Conservation (phyloP, 2,888 invertebrate genomes). For the Dryobota labecula region DNA sequence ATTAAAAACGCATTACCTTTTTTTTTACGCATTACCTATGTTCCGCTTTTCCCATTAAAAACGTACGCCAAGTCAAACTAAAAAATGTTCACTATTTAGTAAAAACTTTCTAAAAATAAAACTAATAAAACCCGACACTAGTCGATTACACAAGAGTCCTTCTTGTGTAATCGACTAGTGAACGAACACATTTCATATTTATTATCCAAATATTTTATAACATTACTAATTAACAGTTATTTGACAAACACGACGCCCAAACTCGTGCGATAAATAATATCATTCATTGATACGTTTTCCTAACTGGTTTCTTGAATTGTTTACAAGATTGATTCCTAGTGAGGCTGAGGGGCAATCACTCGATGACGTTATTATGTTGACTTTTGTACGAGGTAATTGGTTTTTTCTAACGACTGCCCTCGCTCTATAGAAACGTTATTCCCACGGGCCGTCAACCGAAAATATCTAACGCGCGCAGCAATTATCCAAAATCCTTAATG, state of each 20-base stretch:
- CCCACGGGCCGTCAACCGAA: conserved; percentile 67
- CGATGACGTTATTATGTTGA: conserved; percentile 61
- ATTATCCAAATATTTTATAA: conserved; percentile 32
- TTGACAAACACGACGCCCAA: conserved; percentile 27
- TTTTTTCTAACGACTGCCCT: conserved; percentile 65
- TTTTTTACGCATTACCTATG: no score
- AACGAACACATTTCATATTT: conserved; percentile 23
- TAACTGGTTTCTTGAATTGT: conserved; percentile 48
- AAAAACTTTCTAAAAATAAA: conserved; percentile 31
- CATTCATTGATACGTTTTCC: conserved; percentile 43
- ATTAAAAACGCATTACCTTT: not conserved
- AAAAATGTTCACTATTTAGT: conserved; percentile 9
- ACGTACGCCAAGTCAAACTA: not conserved
- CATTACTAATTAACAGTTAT: conserved; percentile 21
- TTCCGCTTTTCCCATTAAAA: not conserved
- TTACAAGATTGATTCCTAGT: conserved; percentile 56
- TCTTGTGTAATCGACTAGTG: no score
- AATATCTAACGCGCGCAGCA: conserved; percentile 65
- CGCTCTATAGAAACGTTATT: conserved; percentile 62
- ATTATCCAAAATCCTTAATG: conserved; percentile 61
- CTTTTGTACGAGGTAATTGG: conserved; percentile 65
- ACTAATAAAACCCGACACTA: conserved; percentile 35
- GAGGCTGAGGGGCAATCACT: conserved; percentile 44
- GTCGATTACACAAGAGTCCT: conserved; percentile 9
- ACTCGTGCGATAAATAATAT: conserved; percentile 35